phyloP scores from a whole-genome alignment of 1,140 invertebrate species.

The Trichonephila clavipes region DNA sequence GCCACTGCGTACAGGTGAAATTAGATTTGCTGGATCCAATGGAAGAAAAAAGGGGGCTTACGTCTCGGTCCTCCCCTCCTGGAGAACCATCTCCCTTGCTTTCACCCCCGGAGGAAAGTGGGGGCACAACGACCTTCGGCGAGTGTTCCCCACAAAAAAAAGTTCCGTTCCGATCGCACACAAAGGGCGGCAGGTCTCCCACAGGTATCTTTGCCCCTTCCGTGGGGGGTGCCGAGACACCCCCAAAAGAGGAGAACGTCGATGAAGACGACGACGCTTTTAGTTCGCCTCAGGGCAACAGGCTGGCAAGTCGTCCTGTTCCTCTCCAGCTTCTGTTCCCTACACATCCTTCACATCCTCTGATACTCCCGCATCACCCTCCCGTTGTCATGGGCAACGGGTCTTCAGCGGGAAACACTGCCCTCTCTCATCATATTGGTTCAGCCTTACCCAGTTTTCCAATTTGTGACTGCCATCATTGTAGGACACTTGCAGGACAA shows the following conservation, averaged over 20 bases:
- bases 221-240: conserved; percentile 31
- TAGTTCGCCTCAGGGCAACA: conserved; percentile 68
- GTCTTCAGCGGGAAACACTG: conserved; percentile 56
- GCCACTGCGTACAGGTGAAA: conserved; percentile 66
- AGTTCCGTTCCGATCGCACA: conserved; percentile 40
- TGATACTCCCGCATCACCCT: background rate
- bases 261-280: conserved; percentile 51
- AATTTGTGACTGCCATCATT: conserved; percentile 75
- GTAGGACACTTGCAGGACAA: conserved; percentile 53
- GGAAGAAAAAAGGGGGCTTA: conserved; percentile 25
- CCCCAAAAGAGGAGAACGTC: conserved; percentile 28
- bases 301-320: conserved; percentile 52
- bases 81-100: conserved; percentile 47
- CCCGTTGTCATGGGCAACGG: conserved; percentile 76
- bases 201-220: conserved; percentile 72
- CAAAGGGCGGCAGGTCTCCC: conserved; percentile 65
- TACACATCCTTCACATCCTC: background rate
- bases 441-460: conserved; percentile 37
- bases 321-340: conserved; percentile 29
- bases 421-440: conserved; percentile 50
- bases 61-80: background rate
- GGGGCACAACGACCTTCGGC: conserved; percentile 66
- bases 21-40: conserved; percentile 39
- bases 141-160: conserved; percentile 48
- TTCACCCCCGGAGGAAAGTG: conserved; percentile 40